Evolutionary conservation across 2,888 invertebrate genomes (phyloP).

Genomic region (Tipula lateralis): DNA sequence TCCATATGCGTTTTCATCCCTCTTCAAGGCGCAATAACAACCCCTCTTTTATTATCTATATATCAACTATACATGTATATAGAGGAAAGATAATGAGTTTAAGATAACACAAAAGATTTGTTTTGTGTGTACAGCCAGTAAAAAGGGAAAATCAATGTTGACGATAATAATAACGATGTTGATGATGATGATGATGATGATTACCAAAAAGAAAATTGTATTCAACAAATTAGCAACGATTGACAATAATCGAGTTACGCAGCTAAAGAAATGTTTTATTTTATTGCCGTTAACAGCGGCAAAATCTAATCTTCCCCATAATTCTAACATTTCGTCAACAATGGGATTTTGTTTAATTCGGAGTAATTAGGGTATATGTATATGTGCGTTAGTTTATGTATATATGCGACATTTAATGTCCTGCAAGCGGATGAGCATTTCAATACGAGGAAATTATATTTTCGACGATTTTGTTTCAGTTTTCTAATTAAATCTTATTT

Average conservation of each 20-base stretch:
- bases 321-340: neutral
- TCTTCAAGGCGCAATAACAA: neutral
- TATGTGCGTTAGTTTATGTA: neutral
- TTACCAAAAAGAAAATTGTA: neutral
- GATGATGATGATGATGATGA: neutral
- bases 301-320: neutral
- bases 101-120: slow-evolving; percentile 19
- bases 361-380: neutral
- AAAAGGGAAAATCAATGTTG: neutral
- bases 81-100: neutral
- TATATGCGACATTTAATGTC: neutral
- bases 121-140: neutral
- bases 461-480: neutral
- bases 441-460: neutral
- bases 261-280: slow-evolving; percentile 36
- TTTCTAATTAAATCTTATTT: neutral
- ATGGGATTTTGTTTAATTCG: neutral
- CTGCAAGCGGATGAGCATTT: neutral
- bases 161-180: neutral
- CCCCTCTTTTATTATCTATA: neutral
- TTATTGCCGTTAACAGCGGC: neutral
- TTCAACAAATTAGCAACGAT: slow-evolving; percentile 39
- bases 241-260: slow-evolving; percentile 41
- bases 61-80: neutral
- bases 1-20: slow-evolving; percentile 19